These are phyloP conservation scores for Hyles euphorbiae DNA, from an alignment of 1,140 invertebrate species.

Conservation along the genomic window DNA sequence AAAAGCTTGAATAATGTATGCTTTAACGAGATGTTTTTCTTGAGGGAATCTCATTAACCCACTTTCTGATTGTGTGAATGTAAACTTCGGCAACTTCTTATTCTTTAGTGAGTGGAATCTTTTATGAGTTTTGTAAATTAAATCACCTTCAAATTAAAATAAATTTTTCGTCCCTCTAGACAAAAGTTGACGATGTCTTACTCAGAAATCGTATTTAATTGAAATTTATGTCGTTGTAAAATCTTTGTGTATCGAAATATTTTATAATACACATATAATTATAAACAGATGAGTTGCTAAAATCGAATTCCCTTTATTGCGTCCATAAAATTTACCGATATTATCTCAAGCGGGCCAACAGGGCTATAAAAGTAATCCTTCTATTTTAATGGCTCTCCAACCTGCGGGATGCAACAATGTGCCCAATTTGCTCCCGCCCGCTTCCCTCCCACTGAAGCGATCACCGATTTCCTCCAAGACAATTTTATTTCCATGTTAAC, in stretches of 20 bases:
- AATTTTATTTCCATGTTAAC: slow-evolving; percentile 19
- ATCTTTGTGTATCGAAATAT: no score
- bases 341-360: slow-evolving; percentile 68
- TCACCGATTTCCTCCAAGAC: slow-evolving; percentile 15
- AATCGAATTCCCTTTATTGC: slow-evolving; percentile 71
- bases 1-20: slow-evolving; percentile 73
- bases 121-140: slow-evolving; percentile 45
- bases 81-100: slow-evolving; percentile 66
- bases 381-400: slow-evolving; percentile 68
- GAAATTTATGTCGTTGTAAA: no score
- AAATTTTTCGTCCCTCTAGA: neutral
- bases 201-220: no score
- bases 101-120: slow-evolving; percentile 46
- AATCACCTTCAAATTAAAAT: slow-evolving; percentile 35
- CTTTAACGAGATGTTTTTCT: slow-evolving; percentile 74
- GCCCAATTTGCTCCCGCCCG: slow-evolving; percentile 37
- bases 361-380: slow-evolving; percentile 71
- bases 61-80: slow-evolving; percentile 72
- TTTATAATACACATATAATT: slow-evolving; percentile 33
- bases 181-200: no score
- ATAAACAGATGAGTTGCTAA: slow-evolving; percentile 60
- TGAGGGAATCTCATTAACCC: slow-evolving; percentile 73
- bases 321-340: slow-evolving; percentile 70
- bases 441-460: slow-evolving; percentile 8
- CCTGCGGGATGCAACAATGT: slow-evolving; percentile 65